These are phyloP conservation scores for Octomys mimax DNA, from an alignment of 2,797 vertebrate species.

Conservation along the genomic window DNA sequence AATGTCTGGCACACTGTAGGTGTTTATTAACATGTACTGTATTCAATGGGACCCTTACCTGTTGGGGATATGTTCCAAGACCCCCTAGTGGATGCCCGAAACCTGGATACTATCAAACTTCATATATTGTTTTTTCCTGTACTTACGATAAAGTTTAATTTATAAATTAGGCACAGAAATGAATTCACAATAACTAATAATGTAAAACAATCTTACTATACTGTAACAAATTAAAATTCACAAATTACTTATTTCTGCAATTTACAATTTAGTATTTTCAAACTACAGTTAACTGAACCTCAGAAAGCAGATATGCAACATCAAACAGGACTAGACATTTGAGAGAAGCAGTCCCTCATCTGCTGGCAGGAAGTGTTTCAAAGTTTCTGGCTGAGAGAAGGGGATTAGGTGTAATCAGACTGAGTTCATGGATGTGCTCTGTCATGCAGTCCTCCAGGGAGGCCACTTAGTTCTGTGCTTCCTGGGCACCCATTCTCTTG, in stretches of 20 bases:
- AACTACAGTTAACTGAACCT: background rate
- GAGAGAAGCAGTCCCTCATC: background rate
- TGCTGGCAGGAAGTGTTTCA: background rate
- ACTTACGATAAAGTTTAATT: slow-evolving; percentile 4
- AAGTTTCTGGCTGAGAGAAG: background rate
- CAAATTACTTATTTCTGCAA: background rate
- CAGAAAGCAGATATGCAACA: background rate
- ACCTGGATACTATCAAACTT: background rate
- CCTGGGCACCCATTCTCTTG: background rate
- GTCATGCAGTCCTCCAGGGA: background rate
- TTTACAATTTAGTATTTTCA: background rate
- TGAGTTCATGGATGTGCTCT: background rate
- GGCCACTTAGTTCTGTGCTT: background rate
- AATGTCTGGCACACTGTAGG: background rate
- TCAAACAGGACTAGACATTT: background rate
- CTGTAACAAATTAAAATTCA: background rate
- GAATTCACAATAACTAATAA: background rate
- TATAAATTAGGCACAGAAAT: background rate
- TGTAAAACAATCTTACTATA: background rate
- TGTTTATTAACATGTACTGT: background rate
- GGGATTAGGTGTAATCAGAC: background rate
- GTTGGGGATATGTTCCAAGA: background rate
- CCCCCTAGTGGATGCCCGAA: background rate
- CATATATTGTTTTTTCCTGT: background rate
- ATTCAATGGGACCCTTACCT: background rate